Conservation (phyloP, 2,797 vertebrate species). For the Neomorphus geoffroyi region DNA sequence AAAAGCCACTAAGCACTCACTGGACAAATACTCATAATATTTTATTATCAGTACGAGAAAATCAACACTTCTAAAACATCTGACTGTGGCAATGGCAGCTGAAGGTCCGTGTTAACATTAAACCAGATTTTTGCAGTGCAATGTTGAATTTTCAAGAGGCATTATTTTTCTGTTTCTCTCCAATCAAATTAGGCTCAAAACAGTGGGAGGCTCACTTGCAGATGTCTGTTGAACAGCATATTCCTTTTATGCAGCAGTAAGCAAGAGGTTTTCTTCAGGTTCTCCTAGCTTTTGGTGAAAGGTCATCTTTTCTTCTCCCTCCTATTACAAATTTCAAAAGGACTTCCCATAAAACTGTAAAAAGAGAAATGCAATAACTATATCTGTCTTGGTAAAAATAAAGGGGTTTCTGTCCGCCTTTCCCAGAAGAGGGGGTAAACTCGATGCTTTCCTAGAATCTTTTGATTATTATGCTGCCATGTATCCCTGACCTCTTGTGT, state of each 20-base stretch:
- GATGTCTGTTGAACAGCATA: background rate
- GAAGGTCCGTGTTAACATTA: background rate
- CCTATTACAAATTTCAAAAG: background rate
- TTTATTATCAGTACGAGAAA: conserved; percentile 1
- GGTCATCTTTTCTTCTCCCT: background rate
- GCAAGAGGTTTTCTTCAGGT: background rate
- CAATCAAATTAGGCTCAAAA: background rate
- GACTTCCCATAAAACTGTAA: background rate
- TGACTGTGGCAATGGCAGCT: background rate
- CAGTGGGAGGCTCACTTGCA: background rate
- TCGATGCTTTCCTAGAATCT: background rate
- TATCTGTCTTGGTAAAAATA: background rate
- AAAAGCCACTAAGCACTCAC: background rate
- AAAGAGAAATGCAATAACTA: background rate
- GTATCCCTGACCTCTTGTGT: background rate
- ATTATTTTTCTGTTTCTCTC: background rate
- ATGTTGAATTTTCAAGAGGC: background rate
- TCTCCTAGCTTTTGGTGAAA: background rate
- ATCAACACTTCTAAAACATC: background rate
- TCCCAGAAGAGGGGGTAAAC: background rate
- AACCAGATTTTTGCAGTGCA: background rate
- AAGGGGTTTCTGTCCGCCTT: background rate
- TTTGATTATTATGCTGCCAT: background rate
- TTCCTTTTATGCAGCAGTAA: background rate
- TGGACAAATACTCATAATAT: background rate